These are phyloP conservation scores for Agonopterix arenella DNA, from an alignment of 2,888 invertebrate genomes.

Conservation along the genomic window DNA sequence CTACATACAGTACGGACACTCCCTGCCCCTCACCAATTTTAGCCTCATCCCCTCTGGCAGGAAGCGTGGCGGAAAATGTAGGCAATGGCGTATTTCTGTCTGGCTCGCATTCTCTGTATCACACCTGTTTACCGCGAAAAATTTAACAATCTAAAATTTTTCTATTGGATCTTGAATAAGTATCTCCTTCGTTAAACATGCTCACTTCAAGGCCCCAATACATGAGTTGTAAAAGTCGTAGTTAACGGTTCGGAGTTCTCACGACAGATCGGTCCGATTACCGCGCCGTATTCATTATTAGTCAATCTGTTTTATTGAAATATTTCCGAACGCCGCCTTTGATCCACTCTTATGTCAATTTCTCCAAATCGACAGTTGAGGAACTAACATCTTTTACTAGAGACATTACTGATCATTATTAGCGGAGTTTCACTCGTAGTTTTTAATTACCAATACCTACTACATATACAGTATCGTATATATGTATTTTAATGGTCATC, in stretches of 20 bases:
- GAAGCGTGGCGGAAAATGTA: too few species aligned
- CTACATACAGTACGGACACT: too few species aligned
- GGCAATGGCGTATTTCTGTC: too few species aligned
- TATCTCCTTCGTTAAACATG: not conserved
- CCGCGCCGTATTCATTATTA: slow-evolving; percentile 65
- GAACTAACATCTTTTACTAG: slow-evolving; percentile 25
- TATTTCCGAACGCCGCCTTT: slow-evolving; percentile 52
- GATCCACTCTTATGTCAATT: slow-evolving; percentile 56
- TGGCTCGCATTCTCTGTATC: too few species aligned
- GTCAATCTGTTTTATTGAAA: slow-evolving; percentile 71
- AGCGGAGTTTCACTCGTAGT: slow-evolving; percentile 33
- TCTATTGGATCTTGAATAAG: too few species aligned
- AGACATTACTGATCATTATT: slow-evolving; percentile 44
- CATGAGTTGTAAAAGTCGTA: slow-evolving; percentile 62
- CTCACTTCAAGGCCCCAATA: slow-evolving; percentile 26
- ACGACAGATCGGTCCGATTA: slow-evolving; percentile 66
- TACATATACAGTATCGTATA: not conserved
- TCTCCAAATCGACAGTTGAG: slow-evolving; percentile 21
- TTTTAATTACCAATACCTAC: slow-evolving; percentile 27
- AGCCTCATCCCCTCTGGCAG: too few species aligned
- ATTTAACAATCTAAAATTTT: too few species aligned
- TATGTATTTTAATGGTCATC: not conserved
- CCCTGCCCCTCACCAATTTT: too few species aligned
- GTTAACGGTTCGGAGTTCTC: slow-evolving; percentile 64
- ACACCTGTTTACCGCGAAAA: too few species aligned